Evolutionary conservation across 2,797 vertebrate species (phyloP), one percentile per base, ranked within the genome.

Genomic region (Halcyon smyrnensis): DNA sequence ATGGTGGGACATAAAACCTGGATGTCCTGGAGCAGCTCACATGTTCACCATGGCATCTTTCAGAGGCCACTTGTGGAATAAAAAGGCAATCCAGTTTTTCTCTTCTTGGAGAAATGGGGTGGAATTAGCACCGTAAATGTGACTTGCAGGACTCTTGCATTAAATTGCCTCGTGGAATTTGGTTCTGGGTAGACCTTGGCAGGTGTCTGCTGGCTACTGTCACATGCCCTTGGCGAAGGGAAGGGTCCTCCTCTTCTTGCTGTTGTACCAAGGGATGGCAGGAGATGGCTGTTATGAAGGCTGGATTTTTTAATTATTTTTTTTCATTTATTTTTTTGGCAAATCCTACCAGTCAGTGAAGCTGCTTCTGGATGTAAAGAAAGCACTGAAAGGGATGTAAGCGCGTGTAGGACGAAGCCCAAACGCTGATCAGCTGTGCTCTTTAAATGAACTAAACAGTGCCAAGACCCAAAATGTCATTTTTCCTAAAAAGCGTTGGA

Each of bases 371-470:
- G 74, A 23, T 95, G 25, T 41, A 5, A 28, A 91, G 67, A 5
- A 28, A 91, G 67, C 4, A 0, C 32, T 24, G 51, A 50, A 45
- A 84, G 46, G 67, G 60, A 17, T 60, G 46, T 34, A 25, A 91
- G 43, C 2, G 5, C 0, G 0, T 67, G 80, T 70, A 73, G 83
- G 48, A 93, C 83, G 77, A 28, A 94, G 48, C 65, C 73, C 89
- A 93, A 91, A 62, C 37, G 46, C 84, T 91, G 53, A 91, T 92
- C 90, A 89, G 82, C 73, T 91, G 69, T 73, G 80, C 62, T 90
- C 50, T 59, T 85, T 68, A 76, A 76, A 73, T 78, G 70, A 88
- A 48, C 85, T 53, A 46, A 71, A 37, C 24, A 16, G 41, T 84
- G 85, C 91, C 91, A 91, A 91, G 89, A 89, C 73, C 59, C 63